A percentile compares a stretch with the other conserved stretches of the same genome.
These are phyloP conservation scores for Xylocampa areola DNA, from an alignment of 2,888 invertebrate genomes.

Conservation along the genomic window DNA sequence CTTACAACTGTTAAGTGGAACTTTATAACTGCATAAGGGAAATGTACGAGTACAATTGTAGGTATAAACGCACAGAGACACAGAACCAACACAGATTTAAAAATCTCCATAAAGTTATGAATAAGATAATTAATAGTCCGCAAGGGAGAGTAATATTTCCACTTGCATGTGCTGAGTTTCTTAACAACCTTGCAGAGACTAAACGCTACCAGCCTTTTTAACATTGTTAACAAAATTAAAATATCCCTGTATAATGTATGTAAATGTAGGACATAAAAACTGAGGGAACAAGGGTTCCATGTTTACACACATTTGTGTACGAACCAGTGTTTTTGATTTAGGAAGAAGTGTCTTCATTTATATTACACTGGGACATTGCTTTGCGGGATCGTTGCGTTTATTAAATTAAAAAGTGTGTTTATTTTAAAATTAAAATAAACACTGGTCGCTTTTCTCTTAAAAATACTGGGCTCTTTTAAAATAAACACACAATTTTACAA, in stretches of 20 bases:
- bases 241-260: slow-evolving; percentile 56
- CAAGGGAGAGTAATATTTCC: slow-evolving; percentile 28
- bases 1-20: too few relatives aligned
- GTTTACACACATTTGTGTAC: slow-evolving; percentile 44
- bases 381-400: neutral
- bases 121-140: slow-evolving; percentile 48
- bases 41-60: too few relatives aligned
- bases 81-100: too few relatives aligned
- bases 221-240: slow-evolving; percentile 61
- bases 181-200: slow-evolving; percentile 40
- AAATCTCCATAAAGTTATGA: too few relatives aligned
- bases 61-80: too few relatives aligned
- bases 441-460: too few relatives aligned
- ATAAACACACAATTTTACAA: too few relatives aligned
- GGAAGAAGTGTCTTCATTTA: slow-evolving; percentile 41
- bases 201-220: slow-evolving; percentile 45
- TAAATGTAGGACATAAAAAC: slow-evolving; percentile 58
- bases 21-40: too few relatives aligned
- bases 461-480: too few relatives aligned
- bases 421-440: too few relatives aligned
- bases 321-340: slow-evolving; percentile 41
- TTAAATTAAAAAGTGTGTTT: neutral
- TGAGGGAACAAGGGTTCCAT: slow-evolving; percentile 45
- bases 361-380: slow-evolving; percentile 2
- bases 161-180: slow-evolving; percentile 42